These are phyloP conservation scores for Spialia ferax DNA, from an alignment of 2,888 invertebrate species.

Conservation along the genomic window DNA sequence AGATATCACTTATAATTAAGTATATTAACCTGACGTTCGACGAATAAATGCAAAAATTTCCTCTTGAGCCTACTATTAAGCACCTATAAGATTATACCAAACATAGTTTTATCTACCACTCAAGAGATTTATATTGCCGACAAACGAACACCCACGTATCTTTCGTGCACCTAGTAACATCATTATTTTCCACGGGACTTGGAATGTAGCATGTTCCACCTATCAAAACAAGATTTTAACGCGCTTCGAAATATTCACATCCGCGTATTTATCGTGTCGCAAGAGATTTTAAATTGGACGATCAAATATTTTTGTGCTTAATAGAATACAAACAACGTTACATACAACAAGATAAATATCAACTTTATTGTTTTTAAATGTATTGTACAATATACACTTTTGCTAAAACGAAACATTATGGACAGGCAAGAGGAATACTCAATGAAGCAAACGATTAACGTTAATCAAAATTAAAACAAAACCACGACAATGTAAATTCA, in stretches of 20 bases:
- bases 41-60: too few relatives aligned
- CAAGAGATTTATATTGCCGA: constrained; percentile 7
- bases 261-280: constrained; percentile 37
- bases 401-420: not conserved
- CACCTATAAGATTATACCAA: too few relatives aligned
- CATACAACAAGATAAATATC: not conserved
- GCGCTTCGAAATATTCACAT: constrained; percentile 37
- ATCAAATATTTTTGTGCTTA: constrained; percentile 7
- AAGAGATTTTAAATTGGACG: not conserved
- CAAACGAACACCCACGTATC: constrained; percentile 8
- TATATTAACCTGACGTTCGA: too few relatives aligned
- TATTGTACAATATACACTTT: too few relatives aligned
- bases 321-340: not conserved
- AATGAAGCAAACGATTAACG: not conserved
- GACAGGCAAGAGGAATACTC: not conserved
- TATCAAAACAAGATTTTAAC: constrained; percentile 41
- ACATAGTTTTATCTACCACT: too few relatives aligned
- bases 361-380: not conserved
- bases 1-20: too few relatives aligned
- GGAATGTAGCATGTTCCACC: constrained; percentile 31
- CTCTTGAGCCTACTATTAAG: too few relatives aligned
- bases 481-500: not conserved
- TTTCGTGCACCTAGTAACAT: constrained; percentile 39
- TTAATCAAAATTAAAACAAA: too few relatives aligned
- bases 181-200: constrained; percentile 29